These are phyloP conservation scores for Zophobas morio DNA, from an alignment of 1,140 invertebrate genomes.

Conservation along the genomic window DNA sequence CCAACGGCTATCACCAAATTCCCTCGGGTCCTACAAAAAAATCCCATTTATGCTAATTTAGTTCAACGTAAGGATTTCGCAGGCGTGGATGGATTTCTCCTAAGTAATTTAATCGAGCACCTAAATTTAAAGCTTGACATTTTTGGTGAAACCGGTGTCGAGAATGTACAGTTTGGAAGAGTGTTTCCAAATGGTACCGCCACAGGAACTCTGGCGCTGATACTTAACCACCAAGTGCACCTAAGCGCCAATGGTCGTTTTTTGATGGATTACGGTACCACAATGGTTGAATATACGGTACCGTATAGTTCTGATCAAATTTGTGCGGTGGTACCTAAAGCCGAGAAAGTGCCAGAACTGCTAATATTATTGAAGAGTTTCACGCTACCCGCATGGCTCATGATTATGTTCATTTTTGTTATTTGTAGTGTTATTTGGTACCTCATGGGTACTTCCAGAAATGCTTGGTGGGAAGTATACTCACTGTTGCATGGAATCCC, in stretches of 20 bases:
- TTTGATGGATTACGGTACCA: slow-evolving; percentile 63
- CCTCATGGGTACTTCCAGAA: not conserved
- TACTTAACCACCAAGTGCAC: slow-evolving; percentile 61
- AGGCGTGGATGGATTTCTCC: slow-evolving; percentile 63
- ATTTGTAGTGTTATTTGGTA: not conserved
- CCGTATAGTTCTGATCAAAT: slow-evolving; percentile 5
- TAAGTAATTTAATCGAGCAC: slow-evolving; percentile 59
- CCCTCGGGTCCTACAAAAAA: not conserved
- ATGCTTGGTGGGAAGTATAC: slow-evolving; percentile 4
- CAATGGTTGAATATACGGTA: slow-evolving; percentile 64
- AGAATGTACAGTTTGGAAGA: slow-evolving; percentile 61
- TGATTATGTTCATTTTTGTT: not conserved
- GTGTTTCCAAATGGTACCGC: slow-evolving; percentile 60
- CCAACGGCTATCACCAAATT: slow-evolving; percentile 13
- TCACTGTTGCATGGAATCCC: slow-evolving; percentile 17
- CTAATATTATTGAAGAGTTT: slow-evolving; percentile 65
- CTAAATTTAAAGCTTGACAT: slow-evolving; percentile 65
- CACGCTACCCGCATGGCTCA: slow-evolving; percentile 4
- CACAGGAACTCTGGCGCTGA: slow-evolving; percentile 65
- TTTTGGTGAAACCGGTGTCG: not conserved
- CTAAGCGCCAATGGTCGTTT: slow-evolving; percentile 66
- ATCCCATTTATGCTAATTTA: not conserved
- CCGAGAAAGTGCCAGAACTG: slow-evolving; percentile 66
- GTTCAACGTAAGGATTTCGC: slow-evolving; percentile 27
- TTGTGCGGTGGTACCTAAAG: slow-evolving; percentile 67